A percentile compares a stretch with the other conserved stretches of the same genome.
Evolutionary conservation across 2,113 vertebrate genomes (phyloP).

Genomic region (Lycaon pictus): DNA sequence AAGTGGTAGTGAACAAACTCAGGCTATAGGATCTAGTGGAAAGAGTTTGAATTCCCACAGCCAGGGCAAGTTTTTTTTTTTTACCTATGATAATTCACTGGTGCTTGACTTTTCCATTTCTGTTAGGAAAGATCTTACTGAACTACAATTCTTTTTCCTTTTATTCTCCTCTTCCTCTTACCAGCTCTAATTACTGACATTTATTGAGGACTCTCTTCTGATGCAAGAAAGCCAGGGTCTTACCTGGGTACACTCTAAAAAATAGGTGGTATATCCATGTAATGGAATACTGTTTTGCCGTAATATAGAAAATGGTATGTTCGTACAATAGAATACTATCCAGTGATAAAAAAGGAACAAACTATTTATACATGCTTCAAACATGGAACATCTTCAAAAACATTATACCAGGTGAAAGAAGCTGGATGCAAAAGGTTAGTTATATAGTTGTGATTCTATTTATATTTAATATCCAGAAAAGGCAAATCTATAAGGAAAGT

Average conservation of each 20-base stretch:
- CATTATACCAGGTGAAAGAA: conserved; percentile 11
- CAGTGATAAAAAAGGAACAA: background rate
- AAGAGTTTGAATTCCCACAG: background rate
- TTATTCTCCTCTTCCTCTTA: background rate
- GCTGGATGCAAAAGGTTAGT: background rate
- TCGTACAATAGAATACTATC: background rate
- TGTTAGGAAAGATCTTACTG: background rate
- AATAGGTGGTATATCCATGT: background rate
- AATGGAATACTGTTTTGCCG: background rate
- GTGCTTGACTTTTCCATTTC: background rate
- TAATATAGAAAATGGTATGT: background rate
- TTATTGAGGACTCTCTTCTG: background rate
- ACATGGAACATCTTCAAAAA: background rate
- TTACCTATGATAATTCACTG: background rate
- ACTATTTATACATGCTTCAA: background rate
- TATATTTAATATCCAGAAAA: too few relatives aligned
- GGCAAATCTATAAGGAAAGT: too few relatives aligned
- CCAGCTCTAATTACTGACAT: background rate
- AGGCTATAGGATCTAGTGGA: background rate
- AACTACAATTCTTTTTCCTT: background rate
- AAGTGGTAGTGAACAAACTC: background rate
- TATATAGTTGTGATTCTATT: conserved; percentile 13
- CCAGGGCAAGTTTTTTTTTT: background rate
- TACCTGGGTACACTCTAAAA: background rate
- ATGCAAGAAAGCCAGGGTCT: background rate